Evolutionary conservation across 2,888 invertebrate genomes (phyloP).

Genomic region (Erannis defoliaria): DNA sequence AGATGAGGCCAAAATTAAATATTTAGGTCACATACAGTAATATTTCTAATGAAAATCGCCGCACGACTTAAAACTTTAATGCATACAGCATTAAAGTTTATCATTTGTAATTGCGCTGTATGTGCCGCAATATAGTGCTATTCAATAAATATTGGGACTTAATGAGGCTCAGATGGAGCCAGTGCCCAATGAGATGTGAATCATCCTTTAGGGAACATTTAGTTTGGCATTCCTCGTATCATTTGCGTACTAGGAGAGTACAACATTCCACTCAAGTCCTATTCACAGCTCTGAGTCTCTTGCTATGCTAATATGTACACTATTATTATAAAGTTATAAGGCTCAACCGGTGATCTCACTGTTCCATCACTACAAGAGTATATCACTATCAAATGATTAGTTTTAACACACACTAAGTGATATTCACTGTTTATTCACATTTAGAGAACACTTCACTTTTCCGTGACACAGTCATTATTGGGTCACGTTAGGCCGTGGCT

Average conservation of each 20-base stretch:
- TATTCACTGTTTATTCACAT: conserved; percentile 5
- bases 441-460: conserved; percentile 32
- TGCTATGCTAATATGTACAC: conserved; percentile 77
- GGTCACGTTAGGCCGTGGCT: conserved; percentile 53
- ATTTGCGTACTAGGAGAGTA: conserved; percentile 65
- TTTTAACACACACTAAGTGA: conserved; percentile 20
- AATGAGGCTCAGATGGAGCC: not conserved
- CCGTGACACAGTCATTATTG: conserved; percentile 37
- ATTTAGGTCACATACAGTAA: not conserved
- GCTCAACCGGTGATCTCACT: conserved; percentile 69
- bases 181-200: not conserved
- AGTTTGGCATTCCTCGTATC: conserved; percentile 62
- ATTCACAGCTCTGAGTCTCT: conserved; percentile 70
- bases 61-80: not conserved
- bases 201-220: conserved; percentile 32
- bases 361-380: conserved; percentile 46
- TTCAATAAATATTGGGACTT: not conserved
- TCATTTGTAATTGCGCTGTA: not conserved
- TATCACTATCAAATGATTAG: conserved; percentile 46
- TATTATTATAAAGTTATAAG: conserved; percentile 73
- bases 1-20: not conserved
- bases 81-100: not conserved
- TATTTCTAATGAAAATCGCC: not conserved
- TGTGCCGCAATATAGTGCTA: not conserved
- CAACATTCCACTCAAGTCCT: conserved; percentile 35